These are phyloP conservation scores for Fregetta grallaria DNA, from an alignment of 2,113 vertebrate species.

Conservation along the genomic window DNA sequence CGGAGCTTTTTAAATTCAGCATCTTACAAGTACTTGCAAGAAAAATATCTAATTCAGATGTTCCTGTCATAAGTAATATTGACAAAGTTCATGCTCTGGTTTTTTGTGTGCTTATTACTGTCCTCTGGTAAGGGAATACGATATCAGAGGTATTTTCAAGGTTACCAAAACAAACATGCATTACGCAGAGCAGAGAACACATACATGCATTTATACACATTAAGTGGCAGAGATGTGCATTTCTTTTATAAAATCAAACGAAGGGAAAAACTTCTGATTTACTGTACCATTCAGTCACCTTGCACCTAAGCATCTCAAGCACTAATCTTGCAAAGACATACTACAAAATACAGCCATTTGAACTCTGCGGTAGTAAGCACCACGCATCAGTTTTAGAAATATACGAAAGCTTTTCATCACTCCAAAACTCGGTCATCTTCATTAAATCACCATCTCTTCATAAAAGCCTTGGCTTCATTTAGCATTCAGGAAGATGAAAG, in stretches of 20 bases:
- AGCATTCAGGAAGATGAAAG: slow-evolving; percentile 60
- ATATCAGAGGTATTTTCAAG: not conserved
- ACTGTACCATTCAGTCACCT: not conserved
- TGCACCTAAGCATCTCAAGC: not conserved
- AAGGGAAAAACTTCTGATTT: not conserved
- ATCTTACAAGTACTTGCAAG: not conserved
- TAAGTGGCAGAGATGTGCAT: not conserved
- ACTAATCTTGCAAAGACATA: not conserved
- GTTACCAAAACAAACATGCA: slow-evolving; percentile 20
- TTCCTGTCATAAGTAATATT: not conserved
- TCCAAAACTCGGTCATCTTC: slow-evolving; percentile 58
- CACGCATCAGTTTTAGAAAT: not conserved
- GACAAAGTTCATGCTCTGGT: not conserved
- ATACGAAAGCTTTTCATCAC: slow-evolving; percentile 48
- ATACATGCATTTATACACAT: not conserved
- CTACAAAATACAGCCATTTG: not conserved
- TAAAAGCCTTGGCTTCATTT: slow-evolving; percentile 54
- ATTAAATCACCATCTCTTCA: slow-evolving; percentile 57
- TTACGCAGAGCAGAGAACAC: not conserved
- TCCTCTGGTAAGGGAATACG: not conserved
- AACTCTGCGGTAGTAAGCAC: not conserved
- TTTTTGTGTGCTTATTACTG: not conserved
- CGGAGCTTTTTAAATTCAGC: not conserved
- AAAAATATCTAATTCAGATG: not conserved
- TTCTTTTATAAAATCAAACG: not conserved